Evolutionary conservation across 2,888 invertebrate species (phyloP).

Genomic region (Drosophila hamatofila): DNA sequence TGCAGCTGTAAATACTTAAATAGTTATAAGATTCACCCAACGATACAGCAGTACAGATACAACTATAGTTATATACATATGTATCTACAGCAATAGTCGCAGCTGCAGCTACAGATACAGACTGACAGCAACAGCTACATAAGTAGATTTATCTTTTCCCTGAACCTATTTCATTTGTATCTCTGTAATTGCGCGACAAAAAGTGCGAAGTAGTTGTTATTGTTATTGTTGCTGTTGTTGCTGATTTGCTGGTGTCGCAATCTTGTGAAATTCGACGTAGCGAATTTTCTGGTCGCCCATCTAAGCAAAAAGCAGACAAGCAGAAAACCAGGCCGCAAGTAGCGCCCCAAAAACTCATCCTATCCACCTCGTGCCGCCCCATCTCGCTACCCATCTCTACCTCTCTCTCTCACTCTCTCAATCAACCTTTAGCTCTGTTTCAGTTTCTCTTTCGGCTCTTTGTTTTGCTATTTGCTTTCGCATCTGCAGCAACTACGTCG

Average conservation of each 20-base stretch:
- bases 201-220: conserved; percentile 59
- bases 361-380: not conserved
- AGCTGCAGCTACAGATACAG: conserved; percentile 17
- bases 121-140: conserved; percentile 22
- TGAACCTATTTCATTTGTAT: conserved; percentile 29
- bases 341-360: conserved; percentile 30
- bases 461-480: conserved; percentile 69
- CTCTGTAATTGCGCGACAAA: conserved; percentile 67
- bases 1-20: not conserved
- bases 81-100: not conserved
- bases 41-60: not conserved
- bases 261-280: conserved; percentile 74
- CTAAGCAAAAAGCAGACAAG: conserved; percentile 51
- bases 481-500: conserved; percentile 61
- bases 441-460: conserved; percentile 36
- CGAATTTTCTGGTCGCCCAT: conserved; percentile 67
- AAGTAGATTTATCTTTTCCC: conserved; percentile 55
- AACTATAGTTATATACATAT: not conserved
- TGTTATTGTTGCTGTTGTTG: conserved; percentile 23
- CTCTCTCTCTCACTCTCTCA: not conserved
- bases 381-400: not conserved
- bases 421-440: conserved; percentile 5
- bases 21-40: not conserved
- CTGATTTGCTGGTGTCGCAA: conserved; percentile 51
- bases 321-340: conserved; percentile 46